Base-by-base conservation (phyloP, 1,140 invertebrate genomes). In the Lepidurus arcticus region DNA sequence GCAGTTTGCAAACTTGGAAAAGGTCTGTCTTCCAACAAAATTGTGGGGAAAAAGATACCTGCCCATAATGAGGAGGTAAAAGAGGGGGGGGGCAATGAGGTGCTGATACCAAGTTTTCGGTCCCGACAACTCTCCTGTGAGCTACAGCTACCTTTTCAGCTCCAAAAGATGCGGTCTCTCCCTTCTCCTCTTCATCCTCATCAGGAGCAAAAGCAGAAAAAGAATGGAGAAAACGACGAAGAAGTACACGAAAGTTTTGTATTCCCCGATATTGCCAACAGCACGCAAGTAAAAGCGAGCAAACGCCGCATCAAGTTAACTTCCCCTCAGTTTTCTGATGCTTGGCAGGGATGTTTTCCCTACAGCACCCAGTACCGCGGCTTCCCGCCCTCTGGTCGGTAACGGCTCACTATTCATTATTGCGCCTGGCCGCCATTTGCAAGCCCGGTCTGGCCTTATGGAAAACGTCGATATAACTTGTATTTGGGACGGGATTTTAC, bases 1-100 rank as follows among this genome's bases (percentile, higher is more conserved):
- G 53, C 53, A 65, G 53, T 65, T 65, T 65, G 53, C 53, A 65
- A 65, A 65, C 53, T 65, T 16, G 53, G 53, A 65, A 65, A 65
- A 65, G 13, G 53, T 65, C 53, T 21, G 21, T n/a, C 53, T 65
- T 13, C 16, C 21, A 65, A 65, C 53, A 65, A 65, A 65, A 65
- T 65, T 65, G 53, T 11, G 53, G 53, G 53, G 53, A 16, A 65
- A 65, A 65, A 65, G 53, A 21, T 65, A 65, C 53, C 53, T 65
- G 53, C 53, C 21, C 53, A 65, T 65, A 65, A 65, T 65, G 53
- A 65, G 16, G 21, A 65, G 53, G 53, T 65, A 65, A 65, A 65
- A 21, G 53, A 16, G 47, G 9, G 53, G 53, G 53, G 45, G 53
- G 53, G 53, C 53, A 65, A 65, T 65, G 53, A 65, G 9, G 53